Evolutionary conservation across 2,888 invertebrate genomes (phyloP), one percentile per base, ranked within the genome.

Genomic region (Thymelicus lineola): DNA sequence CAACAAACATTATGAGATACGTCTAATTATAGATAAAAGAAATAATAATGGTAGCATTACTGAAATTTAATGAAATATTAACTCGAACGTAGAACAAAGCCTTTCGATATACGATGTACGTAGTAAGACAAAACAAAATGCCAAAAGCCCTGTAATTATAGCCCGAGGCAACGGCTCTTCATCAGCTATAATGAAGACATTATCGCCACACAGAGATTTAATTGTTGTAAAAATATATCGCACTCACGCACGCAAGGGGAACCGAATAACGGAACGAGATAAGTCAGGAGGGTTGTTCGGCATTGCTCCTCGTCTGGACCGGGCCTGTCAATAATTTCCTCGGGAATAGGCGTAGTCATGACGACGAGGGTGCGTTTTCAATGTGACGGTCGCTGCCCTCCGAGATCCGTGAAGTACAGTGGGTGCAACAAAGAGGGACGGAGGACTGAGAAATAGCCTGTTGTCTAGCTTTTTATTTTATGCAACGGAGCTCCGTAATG

Each of bases 321-420:
- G 80, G 80, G 80, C 84, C 88, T 89, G 89, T 91, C 90, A 89
- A 91, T 89, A 87, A 83, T 85, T 85, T 88, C 87, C 84, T 84
- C 86, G 83, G 84, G 85, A 84, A 86, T 85, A 85, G 87, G 89
- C 85, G 91, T 93, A 86, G 89, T 85, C 90, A 92, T 93, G 85
- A 84, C 80, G 76, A 93, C 92, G 81, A 82, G 88, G 88, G 88
- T 87, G 86, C 82, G 81, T 82, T 87, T 86, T 82, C 80, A 77
- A 82, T 58, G 69, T 69, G 80, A 80, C 87, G 88, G 87, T 87
- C 86, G 86, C 80, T 84, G 87, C 90, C 88, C 90, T 87, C 86
- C 80, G 75, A 80, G 82, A 80, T 62, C 86, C 80, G 75, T 80
- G 82, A 80, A 64, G 42, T 62, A 86, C 84, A 86, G 86, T 35